A percentile compares a stretch with the other conserved stretches of the same genome.
phyloP scores from a whole-genome alignment of 1,140 invertebrate species.

The Anoplophora glabripennis region DNA sequence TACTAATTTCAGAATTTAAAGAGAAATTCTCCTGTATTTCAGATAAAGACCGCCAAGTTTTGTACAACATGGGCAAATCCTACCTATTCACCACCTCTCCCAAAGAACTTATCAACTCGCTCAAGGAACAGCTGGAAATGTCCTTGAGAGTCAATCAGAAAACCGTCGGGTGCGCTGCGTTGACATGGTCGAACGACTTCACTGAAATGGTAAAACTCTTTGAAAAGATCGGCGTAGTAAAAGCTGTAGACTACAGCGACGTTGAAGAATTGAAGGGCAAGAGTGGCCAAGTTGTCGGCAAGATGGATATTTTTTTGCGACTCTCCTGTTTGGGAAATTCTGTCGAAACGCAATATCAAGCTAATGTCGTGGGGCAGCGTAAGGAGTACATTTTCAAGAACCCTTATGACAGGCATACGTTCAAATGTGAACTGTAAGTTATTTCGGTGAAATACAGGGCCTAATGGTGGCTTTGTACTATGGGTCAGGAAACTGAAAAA shows the following conservation, averaged over 20 bases:
- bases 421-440: slow-evolving; percentile 37
- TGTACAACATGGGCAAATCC: slow-evolving; percentile 28
- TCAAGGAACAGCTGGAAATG: slow-evolving; percentile 30
- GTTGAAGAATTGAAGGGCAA: slow-evolving; percentile 19
- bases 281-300: slow-evolving; percentile 20
- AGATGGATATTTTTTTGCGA: slow-evolving; percentile 31
- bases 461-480: neutral
- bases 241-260: slow-evolving; percentile 22
- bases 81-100: slow-evolving; percentile 31
- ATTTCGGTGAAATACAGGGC: neutral
- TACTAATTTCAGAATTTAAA: too few species aligned
- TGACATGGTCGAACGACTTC: slow-evolving; percentile 37
- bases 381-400: slow-evolving; percentile 34
- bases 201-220: slow-evolving; percentile 37
- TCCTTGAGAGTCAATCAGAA: slow-evolving; percentile 22
- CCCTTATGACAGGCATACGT: slow-evolving; percentile 28
- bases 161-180: slow-evolving; percentile 17
- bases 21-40: neutral
- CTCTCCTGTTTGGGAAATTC: slow-evolving; percentile 38
- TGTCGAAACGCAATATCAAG: slow-evolving; percentile 38
- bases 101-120: slow-evolving; percentile 20
- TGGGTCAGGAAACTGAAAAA: too few species aligned
- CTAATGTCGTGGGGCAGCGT: slow-evolving; percentile 9
- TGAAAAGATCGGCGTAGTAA: slow-evolving; percentile 23
- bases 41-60: too few species aligned